Base-by-base conservation (phyloP, 2,888 invertebrate genomes). In the Amblyjoppa proteus region DNA sequence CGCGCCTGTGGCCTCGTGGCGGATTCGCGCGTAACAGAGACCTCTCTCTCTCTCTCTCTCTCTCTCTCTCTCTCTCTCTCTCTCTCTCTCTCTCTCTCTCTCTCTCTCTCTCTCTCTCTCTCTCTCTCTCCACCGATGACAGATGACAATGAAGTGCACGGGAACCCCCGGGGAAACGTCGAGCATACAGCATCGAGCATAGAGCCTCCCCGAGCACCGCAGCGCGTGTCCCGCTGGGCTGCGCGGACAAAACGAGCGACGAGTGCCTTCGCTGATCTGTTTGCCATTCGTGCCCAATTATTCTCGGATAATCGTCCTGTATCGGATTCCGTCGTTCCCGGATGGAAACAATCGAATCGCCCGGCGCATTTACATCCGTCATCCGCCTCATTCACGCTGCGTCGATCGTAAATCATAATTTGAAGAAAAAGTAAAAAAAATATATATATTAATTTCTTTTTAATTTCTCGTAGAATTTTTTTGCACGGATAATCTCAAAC, bases 211-310 rank as follows among this genome's bases (percentile, higher is more conserved):
- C 64, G 75, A 75, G 56, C 69, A 81, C 64, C 64, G 9, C 56
- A 68, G 49, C 51, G 66, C 74, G 76, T 56, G n/a, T 84, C 84
- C 84, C 58, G 81, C 84, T 79, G 78, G 71, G 58, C 71, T 78
- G 78, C 78, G 76, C 69, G 70, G 41, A 68, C 70, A 71, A 81
- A 49, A 81, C 83, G 83, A 78, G 81, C 88, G 68, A 76, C 83
- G 89, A 88, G 87, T 84, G 80, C 86, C 77, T 80, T 76, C 80
- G 86, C 88, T 90, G 90, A 91, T 93, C 92, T 94, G 93, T 93
- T 94, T 94, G 93, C 93, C 90, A 88, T 92, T 92, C 91, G 92
- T 91, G 91, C 91, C 93, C 91, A 93, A 94, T 93, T 93, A 94
- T 93, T 93, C 92, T 91, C 93, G 94, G 94, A 93, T 94, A 92